Base-by-base conservation (phyloP, 2,888 invertebrate genomes). In the Caenorhabditis sp. region DNA sequence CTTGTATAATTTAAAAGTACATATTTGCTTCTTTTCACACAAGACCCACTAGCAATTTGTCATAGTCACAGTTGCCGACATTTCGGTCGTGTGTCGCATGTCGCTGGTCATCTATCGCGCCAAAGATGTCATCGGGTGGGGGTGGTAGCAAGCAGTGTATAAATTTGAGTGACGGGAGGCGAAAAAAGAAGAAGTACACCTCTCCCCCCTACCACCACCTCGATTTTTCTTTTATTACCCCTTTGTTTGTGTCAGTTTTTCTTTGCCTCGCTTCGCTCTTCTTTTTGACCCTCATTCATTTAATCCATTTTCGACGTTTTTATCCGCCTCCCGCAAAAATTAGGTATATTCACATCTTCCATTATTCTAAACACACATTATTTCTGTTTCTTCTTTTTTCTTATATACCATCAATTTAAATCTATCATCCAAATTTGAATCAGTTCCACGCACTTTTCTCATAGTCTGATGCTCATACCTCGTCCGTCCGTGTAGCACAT, bases 191-290 rank as follows among this genome's bases (percentile, higher is more conserved):
- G 43, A 43, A 43, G 43, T 43, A 43, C 43, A 43, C 43, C 43
- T 43, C 43, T 43, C 43, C 12, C 43, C 43, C 12, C n/a, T n/a
- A n/a, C n/a, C 17, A 17, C 43, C 43, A 43, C 43, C 43, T 43
- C 43, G 43, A 43, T 43, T 43, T 43, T 43, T 43, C 14, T 43
- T 43, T 43, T 43, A 43, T 43, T 43, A 43, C 43, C 43, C 43
- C 43, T 43, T 43, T 43, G 43, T 43, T 43, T 43, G 43, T 43
- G 43, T 43, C 43, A 43, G 43, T 43, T 43, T 43, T 43, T 43
- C 43, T 43, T 43, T 43, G 43, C 43, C 43, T 43, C 43, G 43
- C 17, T 43, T 43, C 43, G 43, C 43, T 43, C 43, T 43, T 43
- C 43, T 43, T 43, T 43, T 43, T 43, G 43, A 43, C 43, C 43